A percentile compares a stretch with the other conserved stretches of the same genome.
phyloP scores from a whole-genome alignment of 2,888 invertebrate species.

The Drosophila pseudotakahashii region DNA sequence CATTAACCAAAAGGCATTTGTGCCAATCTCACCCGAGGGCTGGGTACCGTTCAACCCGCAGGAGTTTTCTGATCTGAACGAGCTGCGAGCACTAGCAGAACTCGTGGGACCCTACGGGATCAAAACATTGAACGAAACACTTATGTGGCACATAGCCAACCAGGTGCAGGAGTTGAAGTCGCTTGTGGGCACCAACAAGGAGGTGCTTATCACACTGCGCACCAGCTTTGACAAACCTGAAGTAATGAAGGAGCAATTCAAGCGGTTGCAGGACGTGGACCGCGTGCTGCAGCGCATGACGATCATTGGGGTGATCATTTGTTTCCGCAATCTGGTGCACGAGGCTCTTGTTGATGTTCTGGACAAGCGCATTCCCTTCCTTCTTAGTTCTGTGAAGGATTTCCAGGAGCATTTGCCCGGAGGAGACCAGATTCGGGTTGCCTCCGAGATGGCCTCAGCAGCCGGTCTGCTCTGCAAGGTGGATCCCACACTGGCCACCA shows the following conservation, averaged over 20 bases:
- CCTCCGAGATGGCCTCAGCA: constrained; percentile 98
- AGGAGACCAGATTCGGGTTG: constrained; percentile 94
- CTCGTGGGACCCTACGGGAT: constrained; percentile 99
- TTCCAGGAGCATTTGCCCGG: constrained; percentile 96
- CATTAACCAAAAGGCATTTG: constrained; percentile 97
- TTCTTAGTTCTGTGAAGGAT: constrained; percentile 97
- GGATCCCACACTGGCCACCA: constrained; percentile 96
- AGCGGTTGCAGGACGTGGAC: constrained; percentile 95
- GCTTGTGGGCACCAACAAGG: constrained; percentile 95
- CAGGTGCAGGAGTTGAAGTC: constrained; percentile 98
- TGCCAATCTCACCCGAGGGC: constrained; percentile 95
- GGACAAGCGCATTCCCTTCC: constrained; percentile 97
- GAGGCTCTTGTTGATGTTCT: constrained; percentile 97
- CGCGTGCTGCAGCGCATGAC: constrained; percentile 98
- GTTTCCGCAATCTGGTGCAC: constrained; percentile 97
- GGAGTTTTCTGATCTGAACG: constrained; percentile 98
- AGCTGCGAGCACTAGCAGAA: constrained; percentile 96
- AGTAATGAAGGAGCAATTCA: constrained; percentile 98
- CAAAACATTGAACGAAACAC: constrained; percentile 97
- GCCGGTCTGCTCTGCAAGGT: constrained; percentile 97
- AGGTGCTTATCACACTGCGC: constrained; percentile 93
- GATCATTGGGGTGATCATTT: constrained; percentile 98
- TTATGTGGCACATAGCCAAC: constrained; percentile 99
- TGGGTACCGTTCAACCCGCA: constrained; percentile 98
- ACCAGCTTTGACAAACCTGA: constrained; percentile 99